These are phyloP conservation scores for Spea multiplicata DNA, from an alignment of 2,113 vertebrate genomes.

Conservation along the genomic window DNA sequence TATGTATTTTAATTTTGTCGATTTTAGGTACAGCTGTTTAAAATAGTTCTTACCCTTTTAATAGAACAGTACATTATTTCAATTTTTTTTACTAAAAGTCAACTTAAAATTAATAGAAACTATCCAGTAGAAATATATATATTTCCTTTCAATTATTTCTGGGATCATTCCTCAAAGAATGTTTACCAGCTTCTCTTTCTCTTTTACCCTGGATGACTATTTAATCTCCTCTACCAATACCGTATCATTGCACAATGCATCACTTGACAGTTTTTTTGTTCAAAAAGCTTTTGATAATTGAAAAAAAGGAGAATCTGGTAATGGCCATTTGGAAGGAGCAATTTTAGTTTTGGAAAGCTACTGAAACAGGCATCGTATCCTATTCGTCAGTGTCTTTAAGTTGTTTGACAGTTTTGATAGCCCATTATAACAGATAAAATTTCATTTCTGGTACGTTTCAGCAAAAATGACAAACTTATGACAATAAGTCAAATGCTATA, in stretches of 20 bases:
- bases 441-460: constrained; percentile 62
- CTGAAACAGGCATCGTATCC: constrained; percentile 55
- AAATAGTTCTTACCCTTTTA: too few species aligned
- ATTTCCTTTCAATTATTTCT: constrained; percentile 40
- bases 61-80: not conserved
- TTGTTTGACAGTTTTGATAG: constrained; percentile 64
- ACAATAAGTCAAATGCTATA: constrained; percentile 31
- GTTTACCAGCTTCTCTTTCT: constrained; percentile 45
- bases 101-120: not conserved
- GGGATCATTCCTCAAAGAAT: constrained; percentile 34
- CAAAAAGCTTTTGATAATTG: constrained; percentile 54
- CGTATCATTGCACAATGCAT: constrained; percentile 37
- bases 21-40: too few species aligned
- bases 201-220: constrained; percentile 41
- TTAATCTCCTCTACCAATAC: constrained; percentile 35
- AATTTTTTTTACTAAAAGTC: not conserved
- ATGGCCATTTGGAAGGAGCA: constrained; percentile 55
- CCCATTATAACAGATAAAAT: constrained; percentile 62
- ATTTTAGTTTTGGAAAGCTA: constrained; percentile 52
- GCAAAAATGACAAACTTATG: constrained; percentile 59
- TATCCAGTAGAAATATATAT: not conserved
- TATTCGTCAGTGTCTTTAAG: constrained; percentile 57
- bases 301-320: constrained; percentile 54
- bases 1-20: too few species aligned
- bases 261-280: constrained; percentile 51